These are phyloP conservation scores for Drosophila sucinea DNA, from an alignment of 1,140 invertebrate species.

Conservation along the genomic window DNA sequence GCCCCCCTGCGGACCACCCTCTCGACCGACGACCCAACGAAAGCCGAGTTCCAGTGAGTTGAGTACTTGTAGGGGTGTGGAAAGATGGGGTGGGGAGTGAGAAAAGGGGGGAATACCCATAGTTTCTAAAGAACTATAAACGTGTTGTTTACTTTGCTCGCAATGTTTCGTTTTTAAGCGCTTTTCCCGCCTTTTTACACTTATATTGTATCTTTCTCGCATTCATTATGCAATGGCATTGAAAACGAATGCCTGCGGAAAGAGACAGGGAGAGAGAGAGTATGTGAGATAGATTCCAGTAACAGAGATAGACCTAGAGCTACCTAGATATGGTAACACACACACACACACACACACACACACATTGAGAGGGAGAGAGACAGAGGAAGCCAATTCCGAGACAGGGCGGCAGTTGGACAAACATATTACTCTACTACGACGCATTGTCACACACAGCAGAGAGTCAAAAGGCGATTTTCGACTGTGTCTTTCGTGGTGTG, in stretches of 20 bases:
- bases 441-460: slow-evolving; percentile 1
- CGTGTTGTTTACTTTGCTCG: slow-evolving; percentile 60
- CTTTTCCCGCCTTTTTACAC: slow-evolving; percentile 69
- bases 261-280: slow-evolving; percentile 12
- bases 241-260: slow-evolving; percentile 35
- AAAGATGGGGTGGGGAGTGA: not conserved
- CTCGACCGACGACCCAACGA: not conserved
- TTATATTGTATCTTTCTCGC: slow-evolving; percentile 45
- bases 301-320: not conserved
- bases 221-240: slow-evolving; percentile 73
- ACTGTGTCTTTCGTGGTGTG: not conserved
- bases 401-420: slow-evolving; percentile 5
- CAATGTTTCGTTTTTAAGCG: slow-evolving; percentile 26
- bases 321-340: slow-evolving; percentile 3
- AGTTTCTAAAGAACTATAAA: slow-evolving; percentile 66
- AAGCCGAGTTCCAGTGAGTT: slow-evolving; percentile 19
- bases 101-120: not conserved
- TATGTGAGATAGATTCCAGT: slow-evolving; percentile 22
- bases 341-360: not conserved
- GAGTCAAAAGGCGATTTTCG: slow-evolving; percentile 27
- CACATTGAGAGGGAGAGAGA: not conserved
- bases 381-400: not conserved
- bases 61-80: not conserved
- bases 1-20: not conserved
- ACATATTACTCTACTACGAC: slow-evolving; percentile 7